Percentiles rank a stretch among this genome's conserved stretches.
These are phyloP conservation scores for Scaptomyza polygonia DNA, from an alignment of 2,888 invertebrate genomes.

Conservation along the genomic window DNA sequence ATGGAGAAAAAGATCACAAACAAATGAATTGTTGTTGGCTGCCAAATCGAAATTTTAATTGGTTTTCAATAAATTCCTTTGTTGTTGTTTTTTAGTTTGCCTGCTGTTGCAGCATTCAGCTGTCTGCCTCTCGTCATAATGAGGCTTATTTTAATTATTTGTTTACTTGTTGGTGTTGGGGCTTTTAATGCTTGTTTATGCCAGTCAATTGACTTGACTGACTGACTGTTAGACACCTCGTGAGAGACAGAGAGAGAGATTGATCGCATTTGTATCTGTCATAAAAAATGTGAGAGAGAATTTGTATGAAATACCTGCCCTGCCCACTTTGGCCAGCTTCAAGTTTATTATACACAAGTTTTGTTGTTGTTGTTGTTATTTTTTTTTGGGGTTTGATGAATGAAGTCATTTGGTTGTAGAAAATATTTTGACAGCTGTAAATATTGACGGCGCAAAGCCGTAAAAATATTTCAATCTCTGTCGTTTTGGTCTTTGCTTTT, in stretches of 20 bases:
- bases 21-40: constrained; percentile 68
- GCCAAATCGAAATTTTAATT: constrained; percentile 69
- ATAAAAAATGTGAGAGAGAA: constrained; percentile 14
- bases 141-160: constrained; percentile 77
- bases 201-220: constrained; percentile 31
- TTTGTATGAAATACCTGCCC: constrained; percentile 57
- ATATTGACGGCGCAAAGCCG: constrained; percentile 58
- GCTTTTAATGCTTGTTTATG: constrained; percentile 72
- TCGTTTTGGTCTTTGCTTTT: constrained; percentile 9
- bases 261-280: constrained; percentile 50
- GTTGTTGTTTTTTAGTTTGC: constrained; percentile 15
- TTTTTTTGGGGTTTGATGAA: constrained; percentile 70
- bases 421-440: constrained; percentile 81
- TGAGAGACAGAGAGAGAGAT: constrained; percentile 29
- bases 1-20: constrained; percentile 50
- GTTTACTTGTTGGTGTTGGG: constrained; percentile 48
- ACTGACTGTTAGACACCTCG: constrained; percentile 45
- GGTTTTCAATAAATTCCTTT: constrained; percentile 68
- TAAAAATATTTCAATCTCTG: constrained; percentile 45
- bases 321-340: constrained; percentile 44
- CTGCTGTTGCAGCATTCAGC: constrained; percentile 27
- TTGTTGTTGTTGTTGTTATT: too few relatives aligned
- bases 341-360: constrained; percentile 22
- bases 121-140: constrained; percentile 64
- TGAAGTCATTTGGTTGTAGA: constrained; percentile 80